phyloP scores from a whole-genome alignment of 2,888 invertebrate species.

The Cerastis rubricosa region DNA sequence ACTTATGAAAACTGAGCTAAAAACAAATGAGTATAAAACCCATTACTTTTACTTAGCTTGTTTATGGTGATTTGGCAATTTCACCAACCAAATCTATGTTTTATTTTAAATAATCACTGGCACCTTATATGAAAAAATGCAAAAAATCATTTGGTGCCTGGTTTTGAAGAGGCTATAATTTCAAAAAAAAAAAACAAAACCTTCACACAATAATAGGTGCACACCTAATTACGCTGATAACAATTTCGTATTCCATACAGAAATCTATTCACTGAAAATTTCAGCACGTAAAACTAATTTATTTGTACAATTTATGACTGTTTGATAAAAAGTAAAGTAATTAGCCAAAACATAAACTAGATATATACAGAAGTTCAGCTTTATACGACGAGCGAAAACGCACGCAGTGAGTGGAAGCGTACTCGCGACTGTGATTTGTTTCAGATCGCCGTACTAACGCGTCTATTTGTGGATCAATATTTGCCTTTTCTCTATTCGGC shows the following conservation, averaged over 20 bases:
- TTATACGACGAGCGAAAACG: too few relatives aligned
- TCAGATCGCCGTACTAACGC: neutral
- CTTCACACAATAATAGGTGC: neutral
- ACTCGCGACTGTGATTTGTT: neutral
- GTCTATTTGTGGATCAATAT: neutral
- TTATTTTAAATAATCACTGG: neutral
- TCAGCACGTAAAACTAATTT: slow-evolving; percentile 66
- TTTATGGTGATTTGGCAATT: neutral
- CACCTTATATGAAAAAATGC: too few relatives aligned
- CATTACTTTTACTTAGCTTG: neutral
- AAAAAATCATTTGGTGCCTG: too few relatives aligned
- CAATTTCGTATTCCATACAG: slow-evolving; percentile 35
- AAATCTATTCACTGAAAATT: slow-evolving; percentile 55
- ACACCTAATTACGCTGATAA: slow-evolving; percentile 28
- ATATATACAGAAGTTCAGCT: slow-evolving; percentile 5
- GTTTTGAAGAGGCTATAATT: neutral
- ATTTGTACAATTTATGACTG: slow-evolving; percentile 66
- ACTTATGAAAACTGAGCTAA: neutral
- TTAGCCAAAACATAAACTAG: slow-evolving; percentile 41
- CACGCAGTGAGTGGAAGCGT: neutral
- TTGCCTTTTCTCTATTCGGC: too few relatives aligned
- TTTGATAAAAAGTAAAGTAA: slow-evolving; percentile 68
- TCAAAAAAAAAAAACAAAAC: neutral
- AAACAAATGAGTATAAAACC: neutral
- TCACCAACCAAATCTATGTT: neutral